phyloP scores from a whole-genome alignment of 2,113 vertebrate species.

The Ctenodactylus gundi region DNA sequence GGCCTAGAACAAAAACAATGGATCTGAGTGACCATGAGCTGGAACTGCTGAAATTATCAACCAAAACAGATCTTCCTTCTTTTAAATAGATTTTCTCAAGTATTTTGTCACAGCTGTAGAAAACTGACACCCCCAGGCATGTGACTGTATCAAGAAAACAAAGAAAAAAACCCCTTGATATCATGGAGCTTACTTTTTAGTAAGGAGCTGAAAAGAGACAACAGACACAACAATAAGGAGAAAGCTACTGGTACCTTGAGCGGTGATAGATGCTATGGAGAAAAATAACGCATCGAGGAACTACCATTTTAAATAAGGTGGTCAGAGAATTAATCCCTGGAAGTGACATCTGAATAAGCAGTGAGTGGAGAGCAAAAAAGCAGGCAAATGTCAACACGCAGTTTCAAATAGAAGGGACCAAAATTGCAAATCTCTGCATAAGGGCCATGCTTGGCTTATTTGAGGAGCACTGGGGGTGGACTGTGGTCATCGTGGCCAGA shows the following conservation, averaged over 20 bases:
- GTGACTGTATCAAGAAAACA: neutral
- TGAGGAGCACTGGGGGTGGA: neutral
- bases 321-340: neutral
- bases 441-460: neutral
- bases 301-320: neutral
- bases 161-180: neutral
- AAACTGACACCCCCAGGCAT: neutral
- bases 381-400: neutral
- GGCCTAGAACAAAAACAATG: too few relatives aligned
- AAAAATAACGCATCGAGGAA: neutral
- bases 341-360: neutral
- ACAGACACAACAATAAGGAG: neutral
- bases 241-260: neutral
- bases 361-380: neutral
- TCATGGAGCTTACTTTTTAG: neutral
- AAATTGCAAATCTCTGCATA: neutral
- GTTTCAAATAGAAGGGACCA: neutral
- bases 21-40: neutral
- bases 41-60: neutral
- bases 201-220: neutral
- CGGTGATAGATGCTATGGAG: neutral
- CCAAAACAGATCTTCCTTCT: neutral
- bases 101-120: neutral
- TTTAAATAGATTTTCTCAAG: neutral
- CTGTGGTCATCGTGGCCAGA: too few relatives aligned